Conservation (phyloP, 2,888 invertebrate genomes). For the Metopia argyrocephala region DNA sequence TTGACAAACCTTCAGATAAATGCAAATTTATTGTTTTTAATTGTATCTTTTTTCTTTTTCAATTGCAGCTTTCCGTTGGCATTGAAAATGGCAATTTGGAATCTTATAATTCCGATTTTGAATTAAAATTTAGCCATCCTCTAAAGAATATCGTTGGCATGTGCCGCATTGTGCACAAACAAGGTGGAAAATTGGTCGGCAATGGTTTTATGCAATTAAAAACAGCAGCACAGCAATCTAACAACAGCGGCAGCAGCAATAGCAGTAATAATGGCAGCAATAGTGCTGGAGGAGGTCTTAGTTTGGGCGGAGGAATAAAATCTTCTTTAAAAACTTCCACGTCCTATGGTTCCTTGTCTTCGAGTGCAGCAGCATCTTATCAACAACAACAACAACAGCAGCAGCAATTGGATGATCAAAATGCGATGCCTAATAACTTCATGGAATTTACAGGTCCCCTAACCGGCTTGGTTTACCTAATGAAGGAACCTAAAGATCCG, state of each 20-base stretch:
- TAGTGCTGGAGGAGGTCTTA: conserved; percentile 36
- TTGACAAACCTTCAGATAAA: neutral
- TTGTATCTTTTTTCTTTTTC: conserved; percentile 5
- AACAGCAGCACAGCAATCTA: conserved; percentile 59
- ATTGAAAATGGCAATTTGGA: conserved; percentile 85
- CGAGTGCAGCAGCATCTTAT: conserved; percentile 72
- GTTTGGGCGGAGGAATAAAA: conserved; percentile 64
- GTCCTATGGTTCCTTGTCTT: conserved; percentile 74
- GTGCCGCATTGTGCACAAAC: conserved; percentile 77
- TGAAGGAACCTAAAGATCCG: conserved; percentile 86
- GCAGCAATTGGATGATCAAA: conserved; percentile 51
- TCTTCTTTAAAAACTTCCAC: conserved; percentile 73
- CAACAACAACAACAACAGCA: conserved; percentile 64
- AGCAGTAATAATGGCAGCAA: conserved; percentile 58
- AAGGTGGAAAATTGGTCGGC: conserved; percentile 72
- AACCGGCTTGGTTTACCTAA: conserved; percentile 85
- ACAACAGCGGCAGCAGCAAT: conserved; percentile 44
- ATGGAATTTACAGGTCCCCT: conserved; percentile 80
- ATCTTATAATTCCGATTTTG: conserved; percentile 85
- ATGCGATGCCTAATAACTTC: conserved; percentile 70
- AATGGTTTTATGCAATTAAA: conserved; percentile 76
- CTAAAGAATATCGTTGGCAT: conserved; percentile 82
- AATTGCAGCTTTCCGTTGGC: conserved; percentile 84
- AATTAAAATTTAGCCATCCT: conserved; percentile 83
- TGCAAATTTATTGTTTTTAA: conserved; percentile 4